These are phyloP conservation scores for Sinopyrophorus schimmeli DNA, from an alignment of 2,888 invertebrate genomes.

Conservation along the genomic window DNA sequence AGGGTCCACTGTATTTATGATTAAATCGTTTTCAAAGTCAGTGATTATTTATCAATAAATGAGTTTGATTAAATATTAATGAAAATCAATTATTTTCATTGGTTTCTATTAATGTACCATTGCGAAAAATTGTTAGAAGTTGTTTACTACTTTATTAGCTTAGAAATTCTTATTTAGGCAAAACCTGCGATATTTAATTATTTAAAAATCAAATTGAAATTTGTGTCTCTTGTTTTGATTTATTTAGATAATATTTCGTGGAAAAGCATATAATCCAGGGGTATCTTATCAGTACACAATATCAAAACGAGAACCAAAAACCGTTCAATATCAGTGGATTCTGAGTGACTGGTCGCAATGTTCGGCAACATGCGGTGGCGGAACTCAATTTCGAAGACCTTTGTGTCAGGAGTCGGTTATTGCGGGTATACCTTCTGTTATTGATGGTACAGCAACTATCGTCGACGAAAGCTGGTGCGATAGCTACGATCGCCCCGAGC, in stretches of 20 bases:
- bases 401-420: slow-evolving; percentile 55
- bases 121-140: too few relatives aligned
- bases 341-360: slow-evolving; percentile 83
- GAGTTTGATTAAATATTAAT: too few relatives aligned
- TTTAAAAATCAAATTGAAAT: slow-evolving; percentile 78
- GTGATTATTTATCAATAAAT: too few relatives aligned
- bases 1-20: too few relatives aligned
- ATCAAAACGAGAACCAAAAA: slow-evolving; percentile 63
- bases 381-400: slow-evolving; percentile 63
- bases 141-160: too few relatives aligned
- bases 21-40: too few relatives aligned
- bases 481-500: slow-evolving; percentile 59
- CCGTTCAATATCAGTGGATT: slow-evolving; percentile 71
- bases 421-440: slow-evolving; percentile 55
- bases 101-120: too few relatives aligned
- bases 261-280: slow-evolving; percentile 76
- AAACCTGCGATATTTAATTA: too few relatives aligned
- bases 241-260: slow-evolving; percentile 70
- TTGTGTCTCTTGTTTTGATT: slow-evolving; percentile 64
- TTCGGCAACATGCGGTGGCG: slow-evolving; percentile 76
- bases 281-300: slow-evolving; percentile 84
- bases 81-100: too few relatives aligned
- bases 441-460: slow-evolving; percentile 50
- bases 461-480: slow-evolving; percentile 51
- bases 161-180: too few relatives aligned